These are phyloP conservation scores for Aporophyla lueneburgensis DNA, from an alignment of 2,888 invertebrate species.

Conservation along the genomic window DNA sequence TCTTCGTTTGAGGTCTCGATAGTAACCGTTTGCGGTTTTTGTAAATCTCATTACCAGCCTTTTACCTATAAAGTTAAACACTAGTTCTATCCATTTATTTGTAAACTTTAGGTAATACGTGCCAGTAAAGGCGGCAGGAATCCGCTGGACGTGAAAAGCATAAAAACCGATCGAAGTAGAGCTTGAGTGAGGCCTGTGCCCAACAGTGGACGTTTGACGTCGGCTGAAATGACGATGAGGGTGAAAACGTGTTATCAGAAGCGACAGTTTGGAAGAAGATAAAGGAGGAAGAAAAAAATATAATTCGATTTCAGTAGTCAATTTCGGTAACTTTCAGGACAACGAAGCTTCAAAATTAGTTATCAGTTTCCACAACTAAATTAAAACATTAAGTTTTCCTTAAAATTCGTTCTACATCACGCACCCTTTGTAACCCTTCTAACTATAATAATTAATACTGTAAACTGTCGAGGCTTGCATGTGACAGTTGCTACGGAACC, in stretches of 20 bases:
- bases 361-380: conserved; percentile 29
- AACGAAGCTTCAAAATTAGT: background rate
- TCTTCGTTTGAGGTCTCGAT: no score
- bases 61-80: no score
- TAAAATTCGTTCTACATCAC: conserved; percentile 8
- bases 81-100: no score
- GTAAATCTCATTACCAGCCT: no score
- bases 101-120: background rate
- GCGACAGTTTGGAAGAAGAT: no score
- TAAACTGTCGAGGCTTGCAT: conserved; percentile 30
- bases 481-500: conserved; percentile 58
- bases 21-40: no score
- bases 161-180: no score
- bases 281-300: background rate
- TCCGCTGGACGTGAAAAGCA: no score
- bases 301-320: background rate
- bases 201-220: no score
- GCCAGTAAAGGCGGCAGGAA: background rate
- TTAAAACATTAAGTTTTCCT: conserved; percentile 16
- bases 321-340: background rate
- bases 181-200: no score
- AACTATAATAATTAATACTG: conserved; percentile 37
- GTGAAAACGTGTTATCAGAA: background rate
- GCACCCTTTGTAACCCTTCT: conserved; percentile 34
- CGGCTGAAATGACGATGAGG: no score